Evolutionary conservation across 2,888 invertebrate species (phyloP), one percentile per base, ranked within the genome.

Genomic region (Patella depressa): DNA sequence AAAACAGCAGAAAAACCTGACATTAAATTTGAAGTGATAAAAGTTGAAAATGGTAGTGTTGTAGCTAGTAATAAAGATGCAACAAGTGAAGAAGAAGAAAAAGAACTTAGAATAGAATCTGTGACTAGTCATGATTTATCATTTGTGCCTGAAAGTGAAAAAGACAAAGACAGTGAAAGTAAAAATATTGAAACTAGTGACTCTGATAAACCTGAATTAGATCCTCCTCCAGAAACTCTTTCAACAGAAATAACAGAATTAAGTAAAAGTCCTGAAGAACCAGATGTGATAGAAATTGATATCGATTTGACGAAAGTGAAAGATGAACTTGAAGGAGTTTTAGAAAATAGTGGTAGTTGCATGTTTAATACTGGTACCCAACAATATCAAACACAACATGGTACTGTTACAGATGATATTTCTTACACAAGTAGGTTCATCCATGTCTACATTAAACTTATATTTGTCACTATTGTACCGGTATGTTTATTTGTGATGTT

Each of bases 21-120:
- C 24, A 65, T 65, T 65, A 65, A 65, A 65, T 65, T 65, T 65
- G 65, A 65, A 65, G 65, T 65, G 19, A 65, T 65, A 24, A 65
- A 65, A 65, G 65, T 65, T 24, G 65, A 65, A 65, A 65, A 65
- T 65, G 65, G 65, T 65, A 65, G 65, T 65, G 65, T 65, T 65
- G 65, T 65, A 65, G 65, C 65, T 19, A 65, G 65, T 19, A 65
- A 65, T 65, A 65, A 65, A 65, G 15, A 65, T 65, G 24, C 19
- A 65, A 65, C 65, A 65, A 45, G 45, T 45, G 65, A 65, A 65
- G 65, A 11, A 65, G 65, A 65, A 24, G 65, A 65, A 24, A 24
- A 24, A 24, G 19, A 65, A 65, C 65, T 65, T 24, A 65, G 24
- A 65, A 65, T 65, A 65, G 65, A 65, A 24, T 65, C 65, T 65